Conservation (phyloP, 2,113 vertebrate species). For the Zosterops lateralis region DNA sequence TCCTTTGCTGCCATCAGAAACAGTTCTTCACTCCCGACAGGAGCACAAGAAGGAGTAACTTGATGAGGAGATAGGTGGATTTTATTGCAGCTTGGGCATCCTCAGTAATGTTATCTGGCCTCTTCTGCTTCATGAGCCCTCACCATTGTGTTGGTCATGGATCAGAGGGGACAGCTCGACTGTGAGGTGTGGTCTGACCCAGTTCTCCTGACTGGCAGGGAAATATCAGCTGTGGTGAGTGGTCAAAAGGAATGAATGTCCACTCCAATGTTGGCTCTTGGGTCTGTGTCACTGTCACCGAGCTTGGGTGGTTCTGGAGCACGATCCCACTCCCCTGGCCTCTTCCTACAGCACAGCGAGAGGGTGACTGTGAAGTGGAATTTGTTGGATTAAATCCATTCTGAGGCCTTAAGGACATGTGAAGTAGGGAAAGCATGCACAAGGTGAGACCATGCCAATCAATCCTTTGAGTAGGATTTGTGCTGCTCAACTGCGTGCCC, state of each 20-base stretch:
- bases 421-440: not conserved
- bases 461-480: not conserved
- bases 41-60: not conserved
- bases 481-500: accelerated
- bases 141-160: not conserved
- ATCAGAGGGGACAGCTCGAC: not conserved
- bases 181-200: not conserved
- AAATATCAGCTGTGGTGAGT: not conserved
- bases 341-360: not conserved
- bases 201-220: not conserved
- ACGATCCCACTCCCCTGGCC: accelerated
- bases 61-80: not conserved
- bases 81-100: not conserved
- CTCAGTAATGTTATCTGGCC: not conserved
- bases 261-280: too few species aligned
- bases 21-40: not conserved
- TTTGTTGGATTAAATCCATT: not conserved
- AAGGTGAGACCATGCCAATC: not conserved
- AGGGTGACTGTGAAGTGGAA: not conserved
- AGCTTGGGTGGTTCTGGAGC: not conserved
- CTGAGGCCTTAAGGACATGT: not conserved
- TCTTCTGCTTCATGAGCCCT: not conserved
- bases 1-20: not conserved
- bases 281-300: not conserved
- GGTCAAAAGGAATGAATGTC: not conserved